Evolutionary conservation across 2,888 invertebrate species (phyloP), one percentile per base, ranked within the genome.

Genomic region (Aradus depressus): DNA sequence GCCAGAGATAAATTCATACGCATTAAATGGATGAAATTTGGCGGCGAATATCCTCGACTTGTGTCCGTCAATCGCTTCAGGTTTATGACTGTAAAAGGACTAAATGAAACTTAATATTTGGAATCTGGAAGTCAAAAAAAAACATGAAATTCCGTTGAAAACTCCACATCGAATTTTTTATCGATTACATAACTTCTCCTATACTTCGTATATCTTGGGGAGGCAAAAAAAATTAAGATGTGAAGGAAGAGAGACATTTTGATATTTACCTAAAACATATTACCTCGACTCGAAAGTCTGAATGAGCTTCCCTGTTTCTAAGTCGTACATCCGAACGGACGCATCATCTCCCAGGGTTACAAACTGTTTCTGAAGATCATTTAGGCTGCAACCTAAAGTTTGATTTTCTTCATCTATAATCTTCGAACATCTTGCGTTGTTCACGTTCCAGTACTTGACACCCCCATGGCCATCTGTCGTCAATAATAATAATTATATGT

Each of bases 381-480:
- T 79, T 61, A 79, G 81, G 38, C 71, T 71, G 42, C 80, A 62
- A 4, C 80, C 79, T 52, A 77, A 70, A 1, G 75, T 77, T 66
- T 80, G 79, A 23, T 80, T 68, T 55, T 76, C 75, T 62, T 82
- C 81, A 55, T 75, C 69, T 60, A 81, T 76, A 1, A 79, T 78
- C 58, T 76, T 78, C 31, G 80, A 62, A 61, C 80, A 80, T 60
- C 76, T 74, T 23, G 73, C 71, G 58, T 74, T 77, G 61, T 75
- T 74, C 63, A 77, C 78, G 64, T 79, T 77, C 80, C 80, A 82
- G 60, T 76, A 76, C 67, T 80, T 81, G 5, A 82, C 74, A 60
- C 72, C 75, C 31, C 81, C 81, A 60, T 76, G 77, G 3, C 76
- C 73, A 70, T 81, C 81, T 80, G 61, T 6, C n/a, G n/a, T n/a